Evolutionary conservation across 2,888 invertebrate species (phyloP), one percentile per base, ranked within the genome.

Genomic region (Caenorhabditis wallacei): DNA sequence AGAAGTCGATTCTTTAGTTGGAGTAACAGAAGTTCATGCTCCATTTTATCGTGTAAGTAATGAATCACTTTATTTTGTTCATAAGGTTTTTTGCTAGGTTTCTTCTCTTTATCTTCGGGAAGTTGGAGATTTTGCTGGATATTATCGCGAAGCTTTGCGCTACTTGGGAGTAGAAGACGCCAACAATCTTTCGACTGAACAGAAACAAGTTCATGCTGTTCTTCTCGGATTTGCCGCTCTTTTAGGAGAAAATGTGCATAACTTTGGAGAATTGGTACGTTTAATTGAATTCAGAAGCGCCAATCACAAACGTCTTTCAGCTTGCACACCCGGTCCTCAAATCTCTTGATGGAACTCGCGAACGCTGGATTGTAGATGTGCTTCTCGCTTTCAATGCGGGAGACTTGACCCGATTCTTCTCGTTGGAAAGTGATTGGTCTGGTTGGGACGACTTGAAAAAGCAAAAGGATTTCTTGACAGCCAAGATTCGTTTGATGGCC

Each of bases 401-500:
- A 10, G 95, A 98, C 69, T 57, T 88, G 57, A 69, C 80, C 13
- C 84, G 84, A 37, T 87, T 88, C 78, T 84, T 74, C 56, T 59
- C 90, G 94, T 94, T 5, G 96, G 96, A 16, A 95, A 93, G 94
- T 10, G 57, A 90, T 13, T 92, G 3, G 94, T 94, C 82, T 91
- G 92, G 92, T 90, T 93, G 90, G 86, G 84, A 86, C 20, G 89
- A 91, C 53, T 84, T 92, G 66, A 87, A 87, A 54, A 86, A 85
- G 40, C 83, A 90, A 59, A 86, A 84, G 30, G 86, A 88, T 5
- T 80, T 89, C 24, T 79, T 92, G 46, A 82, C 90, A 24, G 96
- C 96, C 93, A 99, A 99, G 93, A 97, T 99, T 82, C 96, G 96
- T 0, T 94, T 99, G 22, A 94, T 99, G 18, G 97, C 98, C 92